phyloP scores from a whole-genome alignment of 2,113 vertebrate genomes.

The Carassius gibelio region DNA sequence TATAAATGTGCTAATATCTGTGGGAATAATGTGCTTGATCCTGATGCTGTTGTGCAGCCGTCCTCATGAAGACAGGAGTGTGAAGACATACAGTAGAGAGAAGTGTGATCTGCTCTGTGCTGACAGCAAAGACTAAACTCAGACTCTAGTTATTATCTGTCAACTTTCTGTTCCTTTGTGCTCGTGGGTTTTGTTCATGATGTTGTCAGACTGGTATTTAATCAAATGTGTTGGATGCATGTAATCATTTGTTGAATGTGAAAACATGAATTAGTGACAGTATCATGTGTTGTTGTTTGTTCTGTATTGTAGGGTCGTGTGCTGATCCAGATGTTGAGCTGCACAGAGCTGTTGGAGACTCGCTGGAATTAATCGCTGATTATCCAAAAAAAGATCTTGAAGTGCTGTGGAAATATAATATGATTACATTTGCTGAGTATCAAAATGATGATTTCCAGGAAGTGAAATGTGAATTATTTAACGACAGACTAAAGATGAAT shows the following conservation, averaged over 20 bases:
- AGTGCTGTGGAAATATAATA: accelerated
- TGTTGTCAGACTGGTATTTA: no score
- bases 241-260: neutral
- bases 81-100: no score
- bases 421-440: accelerated
- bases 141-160: no score
- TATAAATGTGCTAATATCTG: no score
- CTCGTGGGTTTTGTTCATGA: no score
- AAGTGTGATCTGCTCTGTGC: no score
- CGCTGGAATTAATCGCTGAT: conserved; percentile 45
- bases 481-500: neutral
- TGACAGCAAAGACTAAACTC: no score
- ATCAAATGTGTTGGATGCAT: no score
- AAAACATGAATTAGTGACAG: neutral
- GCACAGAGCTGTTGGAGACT: conserved; percentile 58
- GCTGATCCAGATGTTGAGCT: neutral
- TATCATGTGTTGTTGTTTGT: neutral
- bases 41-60: neutral
- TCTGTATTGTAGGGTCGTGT: conserved; percentile 56
- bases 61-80: neutral
- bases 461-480: neutral
- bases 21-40: neutral
- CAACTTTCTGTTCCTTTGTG: no score
- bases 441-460: accelerated
- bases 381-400: accelerated